Base-by-base conservation (phyloP, 2,888 invertebrate genomes). In the Epirrhoe alternata region DNA sequence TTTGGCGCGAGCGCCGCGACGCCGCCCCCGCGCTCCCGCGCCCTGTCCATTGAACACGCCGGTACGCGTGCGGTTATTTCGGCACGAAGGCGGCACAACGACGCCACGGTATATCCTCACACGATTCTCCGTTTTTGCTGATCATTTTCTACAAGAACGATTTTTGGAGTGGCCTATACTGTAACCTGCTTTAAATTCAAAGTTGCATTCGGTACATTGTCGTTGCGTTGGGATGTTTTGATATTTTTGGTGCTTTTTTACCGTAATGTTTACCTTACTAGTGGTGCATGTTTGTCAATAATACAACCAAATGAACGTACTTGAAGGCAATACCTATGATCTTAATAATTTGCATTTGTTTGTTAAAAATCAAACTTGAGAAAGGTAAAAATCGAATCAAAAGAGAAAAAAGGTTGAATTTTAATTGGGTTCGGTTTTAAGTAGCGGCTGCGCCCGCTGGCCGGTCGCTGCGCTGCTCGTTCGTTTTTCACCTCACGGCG, bases 1-100 rank as follows among this genome's bases (percentile, higher is more conserved):
- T 92, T 89, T 87, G 92, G 92, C 92, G 88, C 87, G 90, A 90
- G 90, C 92, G 91, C 90, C 90, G 88, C 90, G 86, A 85, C 87
- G 87, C 87, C 86, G 86, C 87, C 86, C 87, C 86, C 85, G 80
- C 86, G 73, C 84, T 77, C 79, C 83, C 82, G 78, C 82, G 75
- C 83, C 59, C 61, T 84, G 84, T 86, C 88, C 92, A 92, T 92
- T 92, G 91, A 92, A 90, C 85, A 91, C 84, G 80, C 77, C 78
- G 84, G 82, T 84, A 84, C 89, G 87, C 88, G 83, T 85, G 88
- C 80, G 87, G 88, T 89, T 92, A 90, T 90, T 92, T 91, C 87
- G 86, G 89, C 89, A 77, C 83, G 79, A 80, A 82, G 82, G 84
- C 86, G 86, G 82, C 86, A 81, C 83, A 77, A 75, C 81, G 83